Evolutionary conservation across 2,888 invertebrate genomes (phyloP).

Genomic region (Teleogryllus oceanicus): DNA sequence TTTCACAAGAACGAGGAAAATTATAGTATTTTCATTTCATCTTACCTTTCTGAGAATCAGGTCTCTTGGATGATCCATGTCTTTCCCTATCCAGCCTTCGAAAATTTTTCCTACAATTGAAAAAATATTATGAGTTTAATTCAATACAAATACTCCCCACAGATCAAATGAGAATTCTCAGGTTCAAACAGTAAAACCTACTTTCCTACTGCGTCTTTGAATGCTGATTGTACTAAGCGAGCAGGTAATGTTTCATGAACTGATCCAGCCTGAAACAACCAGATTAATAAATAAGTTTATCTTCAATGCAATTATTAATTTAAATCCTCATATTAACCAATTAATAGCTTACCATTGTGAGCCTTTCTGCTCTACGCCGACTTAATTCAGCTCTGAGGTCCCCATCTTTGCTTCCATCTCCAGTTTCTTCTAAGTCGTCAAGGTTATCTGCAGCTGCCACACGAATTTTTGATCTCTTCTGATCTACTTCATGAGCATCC

Average conservation of each 20-base stretch:
- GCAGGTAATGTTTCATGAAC: slow-evolving; percentile 43
- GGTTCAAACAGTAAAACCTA: slow-evolving; percentile 30
- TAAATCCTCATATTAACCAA: neutral
- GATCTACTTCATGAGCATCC: neutral
- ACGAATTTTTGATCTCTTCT: neutral
- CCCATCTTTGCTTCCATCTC: slow-evolving; percentile 43
- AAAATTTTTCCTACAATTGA: slow-evolving; percentile 24
- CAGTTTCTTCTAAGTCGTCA: slow-evolving; percentile 22
- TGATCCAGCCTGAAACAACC: slow-evolving; percentile 31
- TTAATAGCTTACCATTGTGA: slow-evolving; percentile 45
- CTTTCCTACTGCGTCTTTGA: slow-evolving; percentile 48
- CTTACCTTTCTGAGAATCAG: slow-evolving; percentile 23
- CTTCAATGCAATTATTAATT: neutral
- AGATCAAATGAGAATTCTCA: neutral
- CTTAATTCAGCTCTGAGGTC: slow-evolving; percentile 55
- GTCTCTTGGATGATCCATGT: slow-evolving; percentile 18
- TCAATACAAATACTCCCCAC: neutral
- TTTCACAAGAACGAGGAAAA: neutral
- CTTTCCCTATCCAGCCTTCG: slow-evolving; percentile 27
- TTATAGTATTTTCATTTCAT: slow-evolving; percentile 40
- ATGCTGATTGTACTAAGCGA: slow-evolving; percentile 53
- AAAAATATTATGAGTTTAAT: neutral
- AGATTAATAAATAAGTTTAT: neutral
- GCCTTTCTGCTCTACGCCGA: slow-evolving; percentile 53
- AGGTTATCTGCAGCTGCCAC: neutral